These are phyloP conservation scores for Lacerta viridis DNA, from an alignment of 2,797 vertebrate genomes.

Conservation along the genomic window DNA sequence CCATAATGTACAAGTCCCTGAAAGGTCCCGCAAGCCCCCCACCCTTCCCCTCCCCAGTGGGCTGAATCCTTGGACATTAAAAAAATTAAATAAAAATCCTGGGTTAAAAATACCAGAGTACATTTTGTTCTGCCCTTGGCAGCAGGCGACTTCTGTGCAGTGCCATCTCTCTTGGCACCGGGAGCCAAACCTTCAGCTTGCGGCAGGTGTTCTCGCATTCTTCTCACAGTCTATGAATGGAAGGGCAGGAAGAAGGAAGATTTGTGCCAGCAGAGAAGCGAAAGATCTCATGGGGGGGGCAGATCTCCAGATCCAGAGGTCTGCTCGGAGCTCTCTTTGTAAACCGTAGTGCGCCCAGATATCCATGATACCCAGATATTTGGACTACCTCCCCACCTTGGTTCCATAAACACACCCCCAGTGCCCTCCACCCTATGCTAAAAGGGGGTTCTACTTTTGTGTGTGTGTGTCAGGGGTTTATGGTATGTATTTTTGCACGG, in stretches of 20 bases:
- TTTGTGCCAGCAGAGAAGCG: slow-evolving; percentile 24
- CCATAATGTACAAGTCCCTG: too few species aligned
- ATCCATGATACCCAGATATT: too few species aligned
- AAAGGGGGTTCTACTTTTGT: too few species aligned
- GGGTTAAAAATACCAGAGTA: slow-evolving; percentile 40
- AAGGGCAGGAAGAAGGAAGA: slow-evolving; percentile 7
- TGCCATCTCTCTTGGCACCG: neutral
- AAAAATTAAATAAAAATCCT: neutral
- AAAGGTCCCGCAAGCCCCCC: neutral
- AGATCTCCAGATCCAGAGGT: slow-evolving; percentile 48
- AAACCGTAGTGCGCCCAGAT: neutral
- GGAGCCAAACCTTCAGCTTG: neutral
- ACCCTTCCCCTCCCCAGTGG: neutral
- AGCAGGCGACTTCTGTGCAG: neutral
- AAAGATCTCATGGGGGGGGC: slow-evolving; percentile 50
- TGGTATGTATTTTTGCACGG: too few species aligned
- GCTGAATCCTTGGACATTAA: neutral
- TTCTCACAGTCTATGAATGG: slow-evolving; percentile 30
- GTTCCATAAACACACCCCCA: too few species aligned
- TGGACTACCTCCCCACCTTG: too few species aligned
- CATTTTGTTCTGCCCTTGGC: rapidly evolving
- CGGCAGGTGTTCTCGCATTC: neutral
- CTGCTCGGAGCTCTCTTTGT: slow-evolving; percentile 48
- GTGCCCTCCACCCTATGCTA: too few species aligned
- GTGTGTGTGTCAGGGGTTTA: too few species aligned